Evolutionary conservation across 2,113 vertebrate species (phyloP).

Genomic region (Sialia sialis): DNA sequence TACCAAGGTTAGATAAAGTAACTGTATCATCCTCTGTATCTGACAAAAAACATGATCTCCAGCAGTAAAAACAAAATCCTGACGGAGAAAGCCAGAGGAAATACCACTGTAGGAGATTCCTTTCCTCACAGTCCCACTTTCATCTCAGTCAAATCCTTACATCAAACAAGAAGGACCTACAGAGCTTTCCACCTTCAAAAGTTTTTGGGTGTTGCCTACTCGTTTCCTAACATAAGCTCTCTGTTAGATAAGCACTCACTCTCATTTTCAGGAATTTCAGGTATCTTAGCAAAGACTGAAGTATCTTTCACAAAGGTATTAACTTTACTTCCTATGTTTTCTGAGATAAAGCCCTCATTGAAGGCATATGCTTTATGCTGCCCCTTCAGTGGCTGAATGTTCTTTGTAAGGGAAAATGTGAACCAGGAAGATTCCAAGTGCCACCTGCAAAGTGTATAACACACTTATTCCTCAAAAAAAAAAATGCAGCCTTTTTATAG

Average conservation of each 20-base stretch:
- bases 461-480: not conserved
- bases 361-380: not conserved
- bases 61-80: not conserved
- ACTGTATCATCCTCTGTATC: rapidly evolving
- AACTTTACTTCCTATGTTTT: not conserved
- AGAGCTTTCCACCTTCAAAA: not conserved
- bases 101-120: not conserved
- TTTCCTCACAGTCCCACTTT: not conserved
- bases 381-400: not conserved
- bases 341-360: not conserved
- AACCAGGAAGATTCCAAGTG: not conserved
- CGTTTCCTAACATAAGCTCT: not conserved
- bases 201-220: not conserved
- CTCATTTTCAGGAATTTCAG: not conserved
- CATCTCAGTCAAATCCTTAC: not conserved
- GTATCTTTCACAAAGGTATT: not conserved
- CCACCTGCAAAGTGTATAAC: not conserved
- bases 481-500: not conserved
- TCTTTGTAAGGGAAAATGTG: not conserved
- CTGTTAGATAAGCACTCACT: not conserved
- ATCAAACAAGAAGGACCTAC: not conserved
- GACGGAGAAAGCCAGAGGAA: not conserved
- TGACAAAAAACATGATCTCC: not conserved
- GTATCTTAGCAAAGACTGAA: not conserved
- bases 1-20: not conserved